Evolutionary conservation across 2,797 vertebrate species (phyloP).

Genomic region (Anabas testudineus): DNA sequence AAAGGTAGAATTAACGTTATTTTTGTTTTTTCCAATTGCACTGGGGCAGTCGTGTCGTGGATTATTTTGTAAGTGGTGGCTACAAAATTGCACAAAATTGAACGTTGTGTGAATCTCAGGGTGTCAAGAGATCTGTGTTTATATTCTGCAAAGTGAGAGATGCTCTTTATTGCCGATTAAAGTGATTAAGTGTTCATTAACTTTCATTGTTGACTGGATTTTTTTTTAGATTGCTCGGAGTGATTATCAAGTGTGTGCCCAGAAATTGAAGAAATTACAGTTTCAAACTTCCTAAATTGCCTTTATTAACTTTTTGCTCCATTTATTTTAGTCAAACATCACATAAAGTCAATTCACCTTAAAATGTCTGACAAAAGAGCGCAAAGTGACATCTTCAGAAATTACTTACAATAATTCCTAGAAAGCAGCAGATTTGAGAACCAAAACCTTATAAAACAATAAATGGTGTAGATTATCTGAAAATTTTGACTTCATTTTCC

Average conservation of each 20-base stretch:
- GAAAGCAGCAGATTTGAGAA: too few relatives aligned
- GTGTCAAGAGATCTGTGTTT: constrained; percentile 48
- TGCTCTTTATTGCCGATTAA: constrained; percentile 36
- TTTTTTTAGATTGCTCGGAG: constrained; percentile 25
- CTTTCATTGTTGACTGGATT: constrained; percentile 18
- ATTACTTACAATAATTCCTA: too few relatives aligned
- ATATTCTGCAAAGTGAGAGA: constrained; percentile 22
- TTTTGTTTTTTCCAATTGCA: constrained; percentile 21
- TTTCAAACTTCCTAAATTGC: not conserved
- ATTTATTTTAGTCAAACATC: not conserved
- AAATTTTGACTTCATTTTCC: too few relatives aligned
- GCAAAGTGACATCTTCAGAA: too few relatives aligned
- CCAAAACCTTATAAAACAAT: too few relatives aligned
- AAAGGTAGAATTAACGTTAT: constrained; percentile 23
- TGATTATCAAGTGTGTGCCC: not conserved
- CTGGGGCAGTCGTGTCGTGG: constrained; percentile 6
- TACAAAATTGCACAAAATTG: constrained; percentile 20
- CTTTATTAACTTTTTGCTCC: constrained; percentile 7
- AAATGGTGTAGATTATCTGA: too few relatives aligned
- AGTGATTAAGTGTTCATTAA: constrained; percentile 11
- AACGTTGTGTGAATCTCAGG: constrained; percentile 16
- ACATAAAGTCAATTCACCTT: too few relatives aligned
- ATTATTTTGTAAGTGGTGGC: constrained; percentile 20
- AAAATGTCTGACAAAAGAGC: too few relatives aligned
- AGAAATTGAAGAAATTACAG: not conserved